These are phyloP conservation scores for Pterocles orientalis DNA, from an alignment of 2,113 vertebrate species.

Conservation along the genomic window DNA sequence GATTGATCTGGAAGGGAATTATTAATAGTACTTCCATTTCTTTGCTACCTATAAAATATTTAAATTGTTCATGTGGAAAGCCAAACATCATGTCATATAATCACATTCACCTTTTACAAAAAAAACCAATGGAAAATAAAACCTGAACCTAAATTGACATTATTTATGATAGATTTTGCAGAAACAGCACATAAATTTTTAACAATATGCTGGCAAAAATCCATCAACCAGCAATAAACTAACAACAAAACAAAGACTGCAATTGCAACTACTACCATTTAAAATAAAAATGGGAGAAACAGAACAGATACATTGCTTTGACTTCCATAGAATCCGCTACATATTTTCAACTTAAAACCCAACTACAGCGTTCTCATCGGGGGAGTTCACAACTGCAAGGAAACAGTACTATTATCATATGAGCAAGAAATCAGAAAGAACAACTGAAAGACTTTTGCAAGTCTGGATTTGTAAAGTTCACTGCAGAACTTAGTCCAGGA, in stretches of 20 bases:
- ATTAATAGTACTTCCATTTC: neutral
- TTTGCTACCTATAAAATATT: neutral
- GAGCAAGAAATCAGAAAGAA: neutral
- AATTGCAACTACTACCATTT: neutral
- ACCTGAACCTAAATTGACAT: neutral
- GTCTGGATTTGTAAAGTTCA: neutral
- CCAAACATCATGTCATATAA: neutral
- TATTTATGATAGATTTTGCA: neutral
- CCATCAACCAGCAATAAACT: neutral
- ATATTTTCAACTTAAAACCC: neutral
- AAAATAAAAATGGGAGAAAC: neutral
- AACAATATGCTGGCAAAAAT: neutral
- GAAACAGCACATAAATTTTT: neutral
- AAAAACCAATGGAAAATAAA: neutral
- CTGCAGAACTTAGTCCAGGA: neutral
- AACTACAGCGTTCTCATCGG: neutral
- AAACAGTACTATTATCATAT: neutral
- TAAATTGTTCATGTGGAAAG: neutral
- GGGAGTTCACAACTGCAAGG: neutral
- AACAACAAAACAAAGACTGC: neutral
- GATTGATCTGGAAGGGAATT: neutral
- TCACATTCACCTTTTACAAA: neutral
- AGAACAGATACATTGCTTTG: neutral
- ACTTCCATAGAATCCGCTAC: neutral
- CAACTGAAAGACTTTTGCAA: neutral